Conservation (phyloP, 2,113 vertebrate species). For the Tragulus kanchil region DNA sequence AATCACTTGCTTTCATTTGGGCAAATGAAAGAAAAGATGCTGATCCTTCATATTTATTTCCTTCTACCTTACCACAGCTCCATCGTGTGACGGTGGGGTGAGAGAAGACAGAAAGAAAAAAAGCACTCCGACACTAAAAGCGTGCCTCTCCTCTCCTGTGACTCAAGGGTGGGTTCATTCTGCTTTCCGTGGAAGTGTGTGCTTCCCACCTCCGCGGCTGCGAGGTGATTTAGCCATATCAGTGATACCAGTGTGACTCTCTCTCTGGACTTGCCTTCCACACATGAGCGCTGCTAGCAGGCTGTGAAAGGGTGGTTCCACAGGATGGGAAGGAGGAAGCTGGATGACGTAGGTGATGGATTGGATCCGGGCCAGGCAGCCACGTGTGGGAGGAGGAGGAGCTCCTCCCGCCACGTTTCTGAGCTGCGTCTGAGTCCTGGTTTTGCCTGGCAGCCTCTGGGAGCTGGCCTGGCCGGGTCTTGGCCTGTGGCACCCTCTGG, state of each 20-base stretch:
- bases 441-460: neutral
- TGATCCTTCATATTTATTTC: neutral
- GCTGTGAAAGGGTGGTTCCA: neutral
- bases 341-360: neutral
- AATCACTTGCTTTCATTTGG: neutral
- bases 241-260: neutral
- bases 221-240: neutral
- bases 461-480: neutral
- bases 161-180: conserved; percentile 88
- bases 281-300: neutral
- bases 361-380: too few species aligned
- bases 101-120: conserved; percentile 84
- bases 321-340: neutral
- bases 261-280: neutral
- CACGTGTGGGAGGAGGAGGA: too few species aligned
- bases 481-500: too few species aligned
- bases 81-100: conserved; percentile 83
- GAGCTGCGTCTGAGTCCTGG: neutral
- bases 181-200: neutral
- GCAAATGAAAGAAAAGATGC: neutral
- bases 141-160: conserved; percentile 90
- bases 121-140: conserved; percentile 86
- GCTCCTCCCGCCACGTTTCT: fast-evolving
- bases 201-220: neutral
- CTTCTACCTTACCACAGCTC: conserved; percentile 83